These are phyloP conservation scores for Byasa hedistus DNA, from an alignment of 2,888 invertebrate genomes.

Conservation along the genomic window DNA sequence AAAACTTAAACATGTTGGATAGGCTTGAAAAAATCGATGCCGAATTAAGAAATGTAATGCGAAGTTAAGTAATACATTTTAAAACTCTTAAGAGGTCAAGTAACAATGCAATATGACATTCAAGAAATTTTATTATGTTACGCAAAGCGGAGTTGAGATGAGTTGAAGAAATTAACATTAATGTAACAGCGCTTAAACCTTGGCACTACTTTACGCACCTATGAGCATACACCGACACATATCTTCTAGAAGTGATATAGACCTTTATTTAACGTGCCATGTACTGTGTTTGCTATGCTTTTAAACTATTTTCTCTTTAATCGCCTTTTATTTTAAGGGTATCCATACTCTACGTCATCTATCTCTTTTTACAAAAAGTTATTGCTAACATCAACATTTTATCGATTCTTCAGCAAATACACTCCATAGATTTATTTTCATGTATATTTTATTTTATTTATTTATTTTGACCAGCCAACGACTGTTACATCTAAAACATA, in stretches of 20 bases:
- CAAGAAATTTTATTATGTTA: conserved; percentile 42
- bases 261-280: background rate
- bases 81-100: conserved; percentile 31
- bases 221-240: conserved; percentile 35
- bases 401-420: too few relatives aligned
- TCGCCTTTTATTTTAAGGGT: too few relatives aligned
- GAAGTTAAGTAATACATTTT: conserved; percentile 24
- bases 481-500: too few relatives aligned
- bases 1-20: background rate
- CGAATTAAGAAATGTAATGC: conserved; percentile 21
- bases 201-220: conserved; percentile 37
- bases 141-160: conserved; percentile 39
- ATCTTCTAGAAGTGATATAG: conserved; percentile 37
- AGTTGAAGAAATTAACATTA: conserved; percentile 34
- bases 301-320: background rate
- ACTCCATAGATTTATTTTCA: too few relatives aligned
- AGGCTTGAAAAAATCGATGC: background rate
- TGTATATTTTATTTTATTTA: too few relatives aligned
- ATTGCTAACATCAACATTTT: too few relatives aligned
- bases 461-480: too few relatives aligned
- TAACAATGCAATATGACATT: conserved; percentile 38
- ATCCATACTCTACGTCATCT: too few relatives aligned
- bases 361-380: too few relatives aligned
- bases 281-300: background rate
- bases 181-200: conserved; percentile 34